Evolutionary conservation across 2,113 vertebrate genomes (phyloP).

Genomic region (Mohoua ochrocephala): DNA sequence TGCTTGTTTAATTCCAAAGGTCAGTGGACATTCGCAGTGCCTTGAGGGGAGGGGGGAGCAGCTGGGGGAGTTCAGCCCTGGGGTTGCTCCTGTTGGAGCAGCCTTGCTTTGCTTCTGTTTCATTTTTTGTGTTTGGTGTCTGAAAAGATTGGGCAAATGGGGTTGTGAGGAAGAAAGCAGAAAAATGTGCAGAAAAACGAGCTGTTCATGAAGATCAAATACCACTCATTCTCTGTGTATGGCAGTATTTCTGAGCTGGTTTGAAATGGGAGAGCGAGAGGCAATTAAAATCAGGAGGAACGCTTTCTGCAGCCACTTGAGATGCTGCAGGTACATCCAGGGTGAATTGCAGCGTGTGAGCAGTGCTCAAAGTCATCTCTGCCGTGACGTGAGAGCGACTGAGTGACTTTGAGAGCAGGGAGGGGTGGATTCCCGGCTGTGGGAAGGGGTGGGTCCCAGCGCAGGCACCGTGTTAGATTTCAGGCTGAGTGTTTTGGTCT

Average conservation of each 20-base stretch:
- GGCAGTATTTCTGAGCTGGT: background rate
- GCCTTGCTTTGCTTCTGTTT: background rate
- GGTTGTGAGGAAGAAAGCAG: background rate
- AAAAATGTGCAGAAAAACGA: background rate
- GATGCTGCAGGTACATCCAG: background rate
- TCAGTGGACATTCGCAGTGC: rapidly evolving
- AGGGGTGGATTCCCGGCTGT: background rate
- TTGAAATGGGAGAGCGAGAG: background rate
- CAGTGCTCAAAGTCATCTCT: background rate
- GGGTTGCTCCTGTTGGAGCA: background rate
- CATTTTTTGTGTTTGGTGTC: background rate
- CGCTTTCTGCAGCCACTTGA: background rate
- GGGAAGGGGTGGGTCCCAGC: background rate
- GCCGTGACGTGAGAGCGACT: rapidly evolving
- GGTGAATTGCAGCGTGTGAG: background rate
- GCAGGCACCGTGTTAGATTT: background rate
- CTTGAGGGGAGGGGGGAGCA: background rate
- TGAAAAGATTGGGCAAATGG: background rate
- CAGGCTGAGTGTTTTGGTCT: background rate
- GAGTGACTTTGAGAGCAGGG: background rate
- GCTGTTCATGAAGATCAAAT: background rate
- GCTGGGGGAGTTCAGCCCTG: background rate
- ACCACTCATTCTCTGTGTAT: rapidly evolving
- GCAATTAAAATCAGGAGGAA: background rate
- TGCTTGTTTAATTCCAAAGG: background rate